Conservation (phyloP, 2,888 invertebrate species). For the Amblyjoppa proteus region DNA sequence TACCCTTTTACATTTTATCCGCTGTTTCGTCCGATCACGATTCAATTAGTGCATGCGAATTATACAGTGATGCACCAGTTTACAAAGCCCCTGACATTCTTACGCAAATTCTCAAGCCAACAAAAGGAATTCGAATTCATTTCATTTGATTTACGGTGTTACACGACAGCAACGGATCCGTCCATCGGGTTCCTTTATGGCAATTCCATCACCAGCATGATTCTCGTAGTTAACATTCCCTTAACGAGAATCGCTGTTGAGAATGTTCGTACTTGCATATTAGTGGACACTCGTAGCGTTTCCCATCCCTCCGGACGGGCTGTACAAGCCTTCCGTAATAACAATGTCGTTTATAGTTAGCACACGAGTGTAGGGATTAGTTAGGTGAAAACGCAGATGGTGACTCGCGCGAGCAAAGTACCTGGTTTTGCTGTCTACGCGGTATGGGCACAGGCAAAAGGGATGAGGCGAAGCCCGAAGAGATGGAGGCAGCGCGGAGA, state of each 20-base stretch:
- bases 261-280: constrained; percentile 42
- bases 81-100: background rate
- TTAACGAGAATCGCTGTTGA: constrained; percentile 51
- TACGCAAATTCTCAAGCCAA: background rate
- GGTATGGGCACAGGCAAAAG: background rate
- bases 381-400: constrained; percentile 76
- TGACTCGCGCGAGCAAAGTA: constrained; percentile 61
- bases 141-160: background rate
- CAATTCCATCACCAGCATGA: constrained; percentile 38
- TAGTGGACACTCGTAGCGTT: background rate
- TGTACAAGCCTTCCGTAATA: constrained; percentile 76
- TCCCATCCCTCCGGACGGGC: constrained; percentile 32
- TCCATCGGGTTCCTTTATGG: constrained; percentile 26
- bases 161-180: background rate
- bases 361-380: constrained; percentile 76
- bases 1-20: constrained; percentile 7
- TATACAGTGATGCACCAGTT: background rate
- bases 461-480: constrained; percentile 10
- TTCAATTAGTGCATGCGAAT: constrained; percentile 55
- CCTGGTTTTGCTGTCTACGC: background rate
- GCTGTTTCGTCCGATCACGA: constrained; percentile 41
- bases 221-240: constrained; percentile 51
- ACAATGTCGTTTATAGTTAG: constrained; percentile 81
- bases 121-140: background rate
- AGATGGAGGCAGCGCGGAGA: constrained; percentile 1